phyloP scores from a whole-genome alignment of 2,113 vertebrate species.

The Gadus macrocephalus region DNA sequence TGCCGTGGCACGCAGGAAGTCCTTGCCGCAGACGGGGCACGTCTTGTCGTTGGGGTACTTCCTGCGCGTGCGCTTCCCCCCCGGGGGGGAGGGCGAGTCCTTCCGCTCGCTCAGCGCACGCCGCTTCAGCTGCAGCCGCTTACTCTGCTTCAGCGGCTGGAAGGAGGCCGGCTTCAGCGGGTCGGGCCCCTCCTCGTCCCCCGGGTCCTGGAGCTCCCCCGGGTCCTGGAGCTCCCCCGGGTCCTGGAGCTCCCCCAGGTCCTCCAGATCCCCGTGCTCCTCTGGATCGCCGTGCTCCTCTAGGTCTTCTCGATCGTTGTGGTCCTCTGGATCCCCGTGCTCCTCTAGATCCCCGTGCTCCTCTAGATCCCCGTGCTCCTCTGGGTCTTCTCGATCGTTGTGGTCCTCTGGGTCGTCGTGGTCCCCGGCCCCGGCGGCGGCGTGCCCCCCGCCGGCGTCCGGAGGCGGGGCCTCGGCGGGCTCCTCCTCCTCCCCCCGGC shows the following conservation, averaged over 20 bases:
- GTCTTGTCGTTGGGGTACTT: constrained; percentile 57
- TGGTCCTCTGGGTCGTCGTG: no score
- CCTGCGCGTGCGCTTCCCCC: constrained; percentile 47
- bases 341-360: no score
- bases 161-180: constrained; percentile 54
- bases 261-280: no score
- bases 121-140: constrained; percentile 54
- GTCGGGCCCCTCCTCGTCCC: constrained; percentile 7
- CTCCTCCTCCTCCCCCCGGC: not conserved
- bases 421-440: not conserved
- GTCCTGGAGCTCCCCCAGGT: no score
- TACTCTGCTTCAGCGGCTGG: constrained; percentile 66
- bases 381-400: no score
- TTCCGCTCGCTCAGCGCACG: constrained; percentile 27
- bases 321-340: no score
- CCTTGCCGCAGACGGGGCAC: constrained; percentile 61
- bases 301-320: no score
- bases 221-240: no score
- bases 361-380: no score
- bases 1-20: constrained; percentile 61
- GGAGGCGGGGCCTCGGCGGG: not conserved
- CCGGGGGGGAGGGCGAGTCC: not conserved
- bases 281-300: no score
- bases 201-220: no score
- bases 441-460: not conserved